A percentile compares a stretch with the other conserved stretches of the same genome.
Conservation (phyloP, 2,113 vertebrate genomes). For the Cephalopholis sonnerati region DNA sequence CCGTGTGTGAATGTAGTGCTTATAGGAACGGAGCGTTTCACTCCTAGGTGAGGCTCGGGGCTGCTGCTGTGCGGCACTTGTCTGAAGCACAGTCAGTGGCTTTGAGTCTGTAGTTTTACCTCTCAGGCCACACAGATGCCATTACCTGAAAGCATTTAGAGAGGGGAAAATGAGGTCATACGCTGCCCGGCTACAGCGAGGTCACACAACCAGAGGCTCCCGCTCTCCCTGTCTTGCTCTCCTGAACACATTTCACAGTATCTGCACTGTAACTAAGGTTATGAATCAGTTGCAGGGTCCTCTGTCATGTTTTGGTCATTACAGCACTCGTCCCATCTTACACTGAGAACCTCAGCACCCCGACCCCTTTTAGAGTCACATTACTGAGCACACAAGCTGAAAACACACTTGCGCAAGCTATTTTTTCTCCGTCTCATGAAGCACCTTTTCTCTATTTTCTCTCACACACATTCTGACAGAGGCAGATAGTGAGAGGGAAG, state of each 20-base stretch:
- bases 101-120: slow-evolving; percentile 40
- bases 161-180: slow-evolving; percentile 46
- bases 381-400: slow-evolving; percentile 39
- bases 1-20: slow-evolving; percentile 56
- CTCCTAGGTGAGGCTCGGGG: slow-evolving; percentile 32
- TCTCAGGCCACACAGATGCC: slow-evolving; percentile 35
- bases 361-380: slow-evolving; percentile 53
- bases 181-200: slow-evolving; percentile 35
- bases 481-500: slow-evolving; percentile 43
- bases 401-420: slow-evolving; percentile 23
- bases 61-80: slow-evolving; percentile 38
- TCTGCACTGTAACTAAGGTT: slow-evolving; percentile 8
- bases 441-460: slow-evolving; percentile 6
- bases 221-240: slow-evolving; percentile 33
- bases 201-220: slow-evolving; percentile 45
- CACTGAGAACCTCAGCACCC: slow-evolving; percentile 34
- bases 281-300: slow-evolving; percentile 21
- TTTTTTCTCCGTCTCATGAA: slow-evolving; percentile 27
- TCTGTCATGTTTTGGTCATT: slow-evolving; percentile 49
- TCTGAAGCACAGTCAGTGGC: slow-evolving; percentile 35
- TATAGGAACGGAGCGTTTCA: slow-evolving; percentile 47
- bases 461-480: slow-evolving; percentile 28
- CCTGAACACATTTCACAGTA: slow-evolving; percentile 33
- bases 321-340: slow-evolving; percentile 34
- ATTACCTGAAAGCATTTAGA: slow-evolving; percentile 61